Evolutionary conservation across 2,113 vertebrate species (phyloP).

Genomic region (Pyrgilauda ruficollis): DNA sequence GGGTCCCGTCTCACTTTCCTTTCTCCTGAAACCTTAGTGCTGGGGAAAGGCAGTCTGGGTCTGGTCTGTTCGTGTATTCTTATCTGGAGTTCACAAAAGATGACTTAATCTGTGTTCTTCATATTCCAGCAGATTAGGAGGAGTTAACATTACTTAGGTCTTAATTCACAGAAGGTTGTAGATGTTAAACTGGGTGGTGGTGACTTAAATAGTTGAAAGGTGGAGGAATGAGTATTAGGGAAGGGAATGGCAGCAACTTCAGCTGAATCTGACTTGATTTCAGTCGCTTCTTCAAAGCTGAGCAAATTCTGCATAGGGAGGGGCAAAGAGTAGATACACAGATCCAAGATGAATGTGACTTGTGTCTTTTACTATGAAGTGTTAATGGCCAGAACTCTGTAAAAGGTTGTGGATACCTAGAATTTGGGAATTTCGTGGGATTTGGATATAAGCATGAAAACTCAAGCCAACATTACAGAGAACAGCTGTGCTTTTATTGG

Average conservation of each 20-base stretch:
- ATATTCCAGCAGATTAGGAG: neutral
- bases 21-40: neutral
- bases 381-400: neutral
- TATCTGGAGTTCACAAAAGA: neutral
- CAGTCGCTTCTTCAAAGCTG: neutral
- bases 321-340: neutral
- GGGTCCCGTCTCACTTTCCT: neutral
- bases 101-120: neutral
- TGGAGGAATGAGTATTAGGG: neutral
- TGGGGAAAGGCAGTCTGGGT: neutral
- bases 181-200: neutral
- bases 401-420: neutral
- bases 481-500: rapidly evolving
- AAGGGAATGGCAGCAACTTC: neutral
- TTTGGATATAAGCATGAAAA: neutral
- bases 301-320: neutral
- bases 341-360: neutral
- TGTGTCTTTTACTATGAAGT: neutral
- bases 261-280: neutral
- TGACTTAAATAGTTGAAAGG: neutral
- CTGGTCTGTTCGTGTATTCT: neutral
- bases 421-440: rapidly evolving
- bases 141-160: neutral
- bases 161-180: neutral
- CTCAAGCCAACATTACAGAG: neutral